phyloP scores from a whole-genome alignment of 2,113 vertebrate genomes.

The Gopherus flavomarginatus region DNA sequence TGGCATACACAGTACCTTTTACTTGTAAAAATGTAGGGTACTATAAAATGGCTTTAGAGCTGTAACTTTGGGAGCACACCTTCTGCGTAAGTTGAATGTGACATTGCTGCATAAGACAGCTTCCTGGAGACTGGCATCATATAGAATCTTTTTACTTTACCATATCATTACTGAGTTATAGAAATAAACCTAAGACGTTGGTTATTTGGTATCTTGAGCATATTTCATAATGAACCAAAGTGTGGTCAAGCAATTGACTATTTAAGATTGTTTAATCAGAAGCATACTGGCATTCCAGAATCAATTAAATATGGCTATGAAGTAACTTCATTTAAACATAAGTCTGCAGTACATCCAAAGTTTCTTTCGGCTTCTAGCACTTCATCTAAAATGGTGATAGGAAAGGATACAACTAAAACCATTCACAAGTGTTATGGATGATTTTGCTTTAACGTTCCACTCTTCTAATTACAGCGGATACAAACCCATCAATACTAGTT shows the following conservation, averaged over 20 bases:
- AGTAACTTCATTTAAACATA: constrained; percentile 38
- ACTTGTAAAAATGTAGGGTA: neutral
- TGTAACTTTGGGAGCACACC: too few species aligned
- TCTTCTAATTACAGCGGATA: neutral
- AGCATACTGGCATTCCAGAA: neutral
- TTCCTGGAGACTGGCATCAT: too few species aligned
- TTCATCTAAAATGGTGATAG: constrained; percentile 7
- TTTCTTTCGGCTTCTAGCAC: neutral
- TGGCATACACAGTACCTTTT: neutral
- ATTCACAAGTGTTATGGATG: constrained; percentile 3
- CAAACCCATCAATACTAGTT: neutral
- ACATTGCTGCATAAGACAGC: too few species aligned
- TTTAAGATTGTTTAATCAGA: constrained; percentile 8
- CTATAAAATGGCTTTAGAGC: too few species aligned
- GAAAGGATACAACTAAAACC: constrained; percentile 30
- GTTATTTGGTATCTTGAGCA: neutral
- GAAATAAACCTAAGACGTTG: neutral
- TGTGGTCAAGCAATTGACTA: neutral
- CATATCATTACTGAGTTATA: neutral
- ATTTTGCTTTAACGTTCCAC: neutral
- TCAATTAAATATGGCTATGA: constrained; percentile 39
- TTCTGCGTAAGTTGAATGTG: too few species aligned
- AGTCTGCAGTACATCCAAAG: constrained; percentile 7
- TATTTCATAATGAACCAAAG: neutral
- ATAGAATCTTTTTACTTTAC: too few species aligned